Percentiles rank a stretch among this genome's conserved stretches.
phyloP scores from a whole-genome alignment of 1,140 invertebrate species.

The Trichonephila clavipes region DNA sequence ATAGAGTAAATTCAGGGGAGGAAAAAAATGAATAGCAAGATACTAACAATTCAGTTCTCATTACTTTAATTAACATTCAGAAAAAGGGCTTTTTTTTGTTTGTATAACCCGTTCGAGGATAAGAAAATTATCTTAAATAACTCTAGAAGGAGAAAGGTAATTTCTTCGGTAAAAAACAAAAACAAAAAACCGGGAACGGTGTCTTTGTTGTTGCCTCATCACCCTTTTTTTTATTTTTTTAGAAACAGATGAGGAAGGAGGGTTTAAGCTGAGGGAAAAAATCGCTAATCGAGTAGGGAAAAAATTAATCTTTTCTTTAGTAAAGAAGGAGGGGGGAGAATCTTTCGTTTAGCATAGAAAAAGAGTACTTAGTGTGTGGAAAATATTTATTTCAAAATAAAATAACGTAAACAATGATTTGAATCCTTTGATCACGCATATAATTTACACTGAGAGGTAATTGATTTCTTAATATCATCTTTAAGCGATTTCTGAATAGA shows the following conservation, averaged over 20 bases:
- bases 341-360: neutral
- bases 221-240: constrained; percentile 21
- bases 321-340: neutral
- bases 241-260: constrained; percentile 13
- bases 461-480: neutral
- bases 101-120: constrained; percentile 35
- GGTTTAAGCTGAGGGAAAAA: neutral
- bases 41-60: constrained; percentile 66
- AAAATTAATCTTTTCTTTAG: constrained; percentile 24
- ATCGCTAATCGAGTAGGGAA: neutral
- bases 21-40: constrained; percentile 25
- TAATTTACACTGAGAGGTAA: neutral
- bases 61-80: constrained; percentile 68
- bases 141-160: constrained; percentile 8
- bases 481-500: neutral
- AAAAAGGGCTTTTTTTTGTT: constrained; percentile 12
- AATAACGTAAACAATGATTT: constrained; percentile 8
- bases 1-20: neutral
- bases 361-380: neutral
- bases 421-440: neutral
- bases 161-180: constrained; percentile 40
- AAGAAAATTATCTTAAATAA: constrained; percentile 72
- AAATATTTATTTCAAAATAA: neutral
- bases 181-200: neutral
- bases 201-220: constrained; percentile 13